Percentiles rank a stretch among this genome's conserved stretches.
Conservation (phyloP, 2,797 vertebrate species). For the Calcarius lapponicus region DNA sequence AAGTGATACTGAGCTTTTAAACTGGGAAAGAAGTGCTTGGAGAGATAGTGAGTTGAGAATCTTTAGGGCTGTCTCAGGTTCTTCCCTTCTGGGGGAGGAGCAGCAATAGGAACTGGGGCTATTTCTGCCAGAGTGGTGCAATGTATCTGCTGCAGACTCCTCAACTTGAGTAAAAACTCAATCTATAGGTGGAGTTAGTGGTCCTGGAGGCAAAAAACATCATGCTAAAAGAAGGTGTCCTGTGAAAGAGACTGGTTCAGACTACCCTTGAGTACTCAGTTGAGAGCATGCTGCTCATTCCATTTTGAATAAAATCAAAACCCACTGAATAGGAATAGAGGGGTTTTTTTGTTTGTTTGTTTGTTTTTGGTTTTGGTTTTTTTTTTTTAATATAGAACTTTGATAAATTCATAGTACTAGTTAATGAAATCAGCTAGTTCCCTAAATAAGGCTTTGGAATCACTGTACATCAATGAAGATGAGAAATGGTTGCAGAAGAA, state of each 20-base stretch:
- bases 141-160: accelerated
- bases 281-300: not conserved
- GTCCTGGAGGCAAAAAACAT: not conserved
- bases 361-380: too few species aligned
- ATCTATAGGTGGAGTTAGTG: not conserved
- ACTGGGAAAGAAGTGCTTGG: not conserved
- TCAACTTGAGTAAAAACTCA: not conserved
- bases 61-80: not conserved
- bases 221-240: not conserved
- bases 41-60: not conserved
- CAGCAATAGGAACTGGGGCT: not conserved
- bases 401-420: not conserved
- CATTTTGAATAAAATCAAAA: not conserved
- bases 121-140: not conserved
- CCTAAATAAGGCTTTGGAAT: not conserved
- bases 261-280: not conserved
- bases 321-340: not conserved
- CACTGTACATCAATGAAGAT: not conserved
- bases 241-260: not conserved
- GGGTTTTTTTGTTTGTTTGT: too few species aligned
- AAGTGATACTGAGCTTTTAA: not conserved
- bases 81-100: not conserved
- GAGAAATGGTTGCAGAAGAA: not conserved
- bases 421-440: not conserved
- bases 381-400: not conserved